phyloP scores from a whole-genome alignment of 2,888 invertebrate genomes.

The Clivina fossor region DNA sequence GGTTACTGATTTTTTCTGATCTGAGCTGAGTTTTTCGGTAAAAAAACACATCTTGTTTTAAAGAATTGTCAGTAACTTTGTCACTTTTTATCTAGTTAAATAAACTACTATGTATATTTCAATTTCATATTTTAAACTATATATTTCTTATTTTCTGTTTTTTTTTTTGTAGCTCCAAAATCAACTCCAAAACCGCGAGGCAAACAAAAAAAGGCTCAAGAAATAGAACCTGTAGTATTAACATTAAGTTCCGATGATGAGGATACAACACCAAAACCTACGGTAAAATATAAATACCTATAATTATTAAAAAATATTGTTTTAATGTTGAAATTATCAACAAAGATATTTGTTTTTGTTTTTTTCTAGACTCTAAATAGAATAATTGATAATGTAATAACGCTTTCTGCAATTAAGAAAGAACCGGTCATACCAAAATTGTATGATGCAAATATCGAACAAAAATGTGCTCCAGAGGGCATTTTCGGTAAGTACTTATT shows the following conservation, averaged over 20 bases:
- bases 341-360: conserved; percentile 15
- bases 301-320: neutral
- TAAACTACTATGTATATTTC: too few species aligned
- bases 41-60: too few species aligned
- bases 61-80: too few species aligned
- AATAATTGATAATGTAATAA: conserved; percentile 4
- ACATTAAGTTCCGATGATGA: conserved; percentile 73
- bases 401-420: conserved; percentile 17
- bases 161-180: conserved; percentile 13
- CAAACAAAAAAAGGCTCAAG: conserved; percentile 55
- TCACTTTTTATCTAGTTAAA: too few species aligned
- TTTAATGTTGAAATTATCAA: neutral
- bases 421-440: conserved; percentile 24
- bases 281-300: conserved; percentile 24
- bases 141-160: neutral
- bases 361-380: too few species aligned
- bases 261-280: conserved; percentile 45
- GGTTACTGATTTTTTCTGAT: too few species aligned
- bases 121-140: too few species aligned
- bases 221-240: conserved; percentile 67
- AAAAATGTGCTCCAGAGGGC: neutral
- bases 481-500: conserved; percentile 23
- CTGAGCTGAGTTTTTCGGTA: too few species aligned
- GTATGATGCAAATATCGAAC: conserved; percentile 6
- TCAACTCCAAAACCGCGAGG: conserved; percentile 24